Evolutionary conservation across 2,797 vertebrate genomes (phyloP).

Genomic region (Danionella dracula): DNA sequence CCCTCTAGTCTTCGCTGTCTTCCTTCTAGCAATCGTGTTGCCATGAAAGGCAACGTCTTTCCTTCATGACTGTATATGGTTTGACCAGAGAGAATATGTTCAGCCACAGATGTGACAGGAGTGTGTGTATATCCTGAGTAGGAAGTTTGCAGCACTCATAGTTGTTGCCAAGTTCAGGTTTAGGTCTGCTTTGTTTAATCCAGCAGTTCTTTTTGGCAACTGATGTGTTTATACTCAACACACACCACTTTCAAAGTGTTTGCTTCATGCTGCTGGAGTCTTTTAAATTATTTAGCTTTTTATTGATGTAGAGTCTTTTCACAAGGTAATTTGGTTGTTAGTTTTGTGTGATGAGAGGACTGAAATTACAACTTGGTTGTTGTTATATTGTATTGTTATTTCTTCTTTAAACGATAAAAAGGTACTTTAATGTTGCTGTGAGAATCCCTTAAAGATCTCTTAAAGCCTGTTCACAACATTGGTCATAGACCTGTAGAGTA

Average conservation of each 20-base stretch:
- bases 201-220: conserved; percentile 61
- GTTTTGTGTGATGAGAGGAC: too few relatives aligned
- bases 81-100: conserved; percentile 46
- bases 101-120: conserved; percentile 14
- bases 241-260: neutral
- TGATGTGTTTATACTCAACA: conserved; percentile 47
- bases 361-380: too few relatives aligned
- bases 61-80: conserved; percentile 75
- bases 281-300: neutral
- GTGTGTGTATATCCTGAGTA: conserved; percentile 37
- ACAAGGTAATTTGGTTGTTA: too few relatives aligned
- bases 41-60: conserved; percentile 73
- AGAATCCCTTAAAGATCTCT: too few relatives aligned
- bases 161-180: conserved; percentile 54
- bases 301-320: neutral
- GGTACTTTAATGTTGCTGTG: too few relatives aligned
- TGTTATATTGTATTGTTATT: too few relatives aligned
- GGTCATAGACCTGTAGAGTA: too few relatives aligned
- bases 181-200: conserved; percentile 66
- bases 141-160: conserved; percentile 61
- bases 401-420: too few relatives aligned
- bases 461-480: too few relatives aligned
- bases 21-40: conserved; percentile 13
- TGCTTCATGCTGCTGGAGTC: conserved; percentile 34
- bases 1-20: conserved; percentile 2